A percentile compares a stretch with the other conserved stretches of the same genome.
These are phyloP conservation scores for Pagrus major DNA, from an alignment of 2,113 vertebrate genomes.

Conservation along the genomic window DNA sequence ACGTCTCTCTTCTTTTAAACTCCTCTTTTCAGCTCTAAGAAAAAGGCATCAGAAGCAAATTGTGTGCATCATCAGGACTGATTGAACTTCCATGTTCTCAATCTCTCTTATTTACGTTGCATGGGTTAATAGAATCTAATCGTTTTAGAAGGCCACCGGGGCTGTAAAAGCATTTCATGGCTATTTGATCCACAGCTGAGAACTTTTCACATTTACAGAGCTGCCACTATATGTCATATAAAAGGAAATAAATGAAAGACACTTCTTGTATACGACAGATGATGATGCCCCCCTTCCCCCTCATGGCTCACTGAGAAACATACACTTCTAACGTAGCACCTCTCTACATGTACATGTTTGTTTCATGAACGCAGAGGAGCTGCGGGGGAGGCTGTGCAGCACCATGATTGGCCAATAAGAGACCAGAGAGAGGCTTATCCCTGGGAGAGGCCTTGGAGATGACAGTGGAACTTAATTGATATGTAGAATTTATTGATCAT, in stretches of 20 bases:
- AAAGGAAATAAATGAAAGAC: slow-evolving; percentile 66
- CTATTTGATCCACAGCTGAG: slow-evolving; percentile 53
- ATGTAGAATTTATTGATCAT: slow-evolving; percentile 83
- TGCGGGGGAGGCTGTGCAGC: slow-evolving; percentile 4
- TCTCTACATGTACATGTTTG: slow-evolving; percentile 32
- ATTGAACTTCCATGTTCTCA: slow-evolving; percentile 35
- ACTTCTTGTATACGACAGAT: slow-evolving; percentile 68
- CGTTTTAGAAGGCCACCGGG: slow-evolving; percentile 56
- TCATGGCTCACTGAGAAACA: background rate
- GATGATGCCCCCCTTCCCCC: background rate
- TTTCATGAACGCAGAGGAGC: slow-evolving; percentile 21
- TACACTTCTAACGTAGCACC: slow-evolving; percentile 14
- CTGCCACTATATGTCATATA: slow-evolving; percentile 62
- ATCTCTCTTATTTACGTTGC: slow-evolving; percentile 61
- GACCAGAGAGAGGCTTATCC: slow-evolving; percentile 41
- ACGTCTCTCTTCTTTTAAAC: background rate
- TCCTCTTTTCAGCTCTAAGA: slow-evolving; percentile 17
- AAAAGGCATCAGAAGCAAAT: slow-evolving; percentile 33
- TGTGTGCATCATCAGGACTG: slow-evolving; percentile 26
- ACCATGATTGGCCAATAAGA: slow-evolving; percentile 50
- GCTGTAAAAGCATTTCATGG: slow-evolving; percentile 65
- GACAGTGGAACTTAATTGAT: slow-evolving; percentile 83
- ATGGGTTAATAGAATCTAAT: slow-evolving; percentile 71
- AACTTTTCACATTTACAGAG: slow-evolving; percentile 70
- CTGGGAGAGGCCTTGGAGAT: slow-evolving; percentile 69